phyloP scores from a whole-genome alignment of 2,888 invertebrate genomes.

The Cyclophora punctaria region DNA sequence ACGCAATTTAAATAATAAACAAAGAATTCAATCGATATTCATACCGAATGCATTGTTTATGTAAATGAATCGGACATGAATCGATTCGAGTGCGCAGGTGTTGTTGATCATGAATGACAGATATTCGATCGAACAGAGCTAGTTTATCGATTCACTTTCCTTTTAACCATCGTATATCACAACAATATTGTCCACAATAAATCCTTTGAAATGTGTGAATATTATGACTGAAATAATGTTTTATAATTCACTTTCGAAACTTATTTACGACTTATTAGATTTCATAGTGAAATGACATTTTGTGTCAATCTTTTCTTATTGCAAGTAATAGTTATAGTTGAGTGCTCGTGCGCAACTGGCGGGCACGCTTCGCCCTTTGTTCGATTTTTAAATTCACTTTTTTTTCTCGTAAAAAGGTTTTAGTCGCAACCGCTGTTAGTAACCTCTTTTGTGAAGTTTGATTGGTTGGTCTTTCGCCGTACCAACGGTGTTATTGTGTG shows the following conservation, averaged over 20 bases:
- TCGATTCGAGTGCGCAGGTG: conserved; percentile 32
- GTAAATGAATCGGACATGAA: conserved; percentile 26
- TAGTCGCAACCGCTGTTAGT: conserved; percentile 36
- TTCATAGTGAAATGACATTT: conserved; percentile 2
- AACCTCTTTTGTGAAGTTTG: conserved; percentile 37
- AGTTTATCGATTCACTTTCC: too few species aligned
- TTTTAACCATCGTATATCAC: conserved; percentile 1
- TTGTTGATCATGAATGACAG: conserved; percentile 1
- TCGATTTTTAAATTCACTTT: conserved; percentile 32
- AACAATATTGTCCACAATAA: conserved; percentile 6
- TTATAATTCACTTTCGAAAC: neutral
- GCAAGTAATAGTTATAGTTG: conserved; percentile 24
- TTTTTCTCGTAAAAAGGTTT: conserved; percentile 36
- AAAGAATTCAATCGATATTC: conserved; percentile 1
- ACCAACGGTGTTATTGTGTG: conserved; percentile 35
- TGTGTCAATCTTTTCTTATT: conserved; percentile 3
- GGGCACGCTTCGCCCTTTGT: conserved; percentile 59
- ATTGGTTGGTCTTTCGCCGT: conserved; percentile 38
- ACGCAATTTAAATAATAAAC: conserved; percentile 1
- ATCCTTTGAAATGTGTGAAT: conserved; percentile 7
- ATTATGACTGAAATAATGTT: conserved; percentile 11
- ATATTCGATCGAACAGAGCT: neutral
- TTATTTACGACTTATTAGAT: neutral
- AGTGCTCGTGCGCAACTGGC: conserved; percentile 38
- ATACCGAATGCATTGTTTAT: conserved; percentile 27